Conservation (phyloP, 2,888 invertebrate species). For the Eristalis pertinax region DNA sequence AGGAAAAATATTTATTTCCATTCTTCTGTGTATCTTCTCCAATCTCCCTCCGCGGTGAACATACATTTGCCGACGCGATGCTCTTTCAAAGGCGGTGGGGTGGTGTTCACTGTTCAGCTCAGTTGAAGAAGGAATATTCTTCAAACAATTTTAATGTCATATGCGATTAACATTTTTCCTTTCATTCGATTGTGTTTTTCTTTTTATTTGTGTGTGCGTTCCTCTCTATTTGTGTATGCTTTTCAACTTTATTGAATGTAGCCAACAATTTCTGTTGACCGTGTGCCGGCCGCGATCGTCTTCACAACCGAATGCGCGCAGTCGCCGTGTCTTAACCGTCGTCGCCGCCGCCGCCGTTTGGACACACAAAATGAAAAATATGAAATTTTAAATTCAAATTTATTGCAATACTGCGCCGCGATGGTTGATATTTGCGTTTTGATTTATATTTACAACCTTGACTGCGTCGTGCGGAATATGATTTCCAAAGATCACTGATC, state of each 20-base stretch:
- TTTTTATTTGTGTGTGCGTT: neutral
- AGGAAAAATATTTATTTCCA: conserved; percentile 61
- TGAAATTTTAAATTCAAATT: conserved; percentile 72
- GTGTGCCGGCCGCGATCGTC: neutral
- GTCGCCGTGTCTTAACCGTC: neutral
- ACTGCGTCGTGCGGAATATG: conserved; percentile 7
- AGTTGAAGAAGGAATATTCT: conserved; percentile 21
- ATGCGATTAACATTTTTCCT: conserved; percentile 69
- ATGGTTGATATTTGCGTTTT: conserved; percentile 44
- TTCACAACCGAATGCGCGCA: neutral
- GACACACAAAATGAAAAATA: conserved; percentile 54
- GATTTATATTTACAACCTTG: conserved; percentile 69
- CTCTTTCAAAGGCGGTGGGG: neutral
- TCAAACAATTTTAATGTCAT: conserved; percentile 67
- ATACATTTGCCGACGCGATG: neutral
- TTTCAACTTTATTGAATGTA: conserved; percentile 39
- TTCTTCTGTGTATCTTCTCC: conserved; percentile 2
- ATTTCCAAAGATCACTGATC: conserved; percentile 5
- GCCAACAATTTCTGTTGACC: conserved; percentile 20
- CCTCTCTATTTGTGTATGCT: conserved; percentile 10
- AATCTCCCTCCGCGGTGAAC: neutral
- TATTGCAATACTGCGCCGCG: conserved; percentile 53
- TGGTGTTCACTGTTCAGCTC: too few species aligned
- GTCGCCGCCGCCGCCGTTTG: neutral
- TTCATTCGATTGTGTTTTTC: conserved; percentile 30